A percentile compares a stretch with the other conserved stretches of the same genome.
These are phyloP conservation scores for Nansenia antarctica DNA, from an alignment of 2,113 vertebrate species.

Conservation along the genomic window DNA sequence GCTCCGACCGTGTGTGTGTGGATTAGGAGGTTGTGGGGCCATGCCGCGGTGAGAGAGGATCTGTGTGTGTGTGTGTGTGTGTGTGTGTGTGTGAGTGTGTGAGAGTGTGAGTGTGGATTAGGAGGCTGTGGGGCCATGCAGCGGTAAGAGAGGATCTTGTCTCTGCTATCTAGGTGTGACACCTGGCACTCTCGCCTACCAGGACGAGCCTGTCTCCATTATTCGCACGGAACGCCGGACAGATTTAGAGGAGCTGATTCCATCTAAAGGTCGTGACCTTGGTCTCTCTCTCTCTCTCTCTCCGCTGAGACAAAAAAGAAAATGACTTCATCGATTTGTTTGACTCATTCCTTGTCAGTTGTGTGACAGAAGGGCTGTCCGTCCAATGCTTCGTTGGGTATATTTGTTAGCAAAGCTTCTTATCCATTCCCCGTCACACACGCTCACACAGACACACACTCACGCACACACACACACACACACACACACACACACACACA, in stretches of 20 bases:
- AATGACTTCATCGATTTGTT: not conserved
- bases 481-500: too few species aligned
- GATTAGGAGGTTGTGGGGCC: too few species aligned
- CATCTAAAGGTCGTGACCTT: not conserved
- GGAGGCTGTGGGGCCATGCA: not conserved
- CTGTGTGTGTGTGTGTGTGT: not conserved
- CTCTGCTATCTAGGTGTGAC: not conserved
- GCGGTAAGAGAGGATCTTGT: not conserved
- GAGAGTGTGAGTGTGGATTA: too few species aligned
- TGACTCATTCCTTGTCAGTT: too few species aligned
- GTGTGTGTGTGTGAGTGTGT: not conserved
- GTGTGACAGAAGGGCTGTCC: too few species aligned
- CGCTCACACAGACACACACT: too few species aligned
- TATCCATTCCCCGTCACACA: too few species aligned
- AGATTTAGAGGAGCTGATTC: not conserved
- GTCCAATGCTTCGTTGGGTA: too few species aligned
- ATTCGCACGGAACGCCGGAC: not conserved
- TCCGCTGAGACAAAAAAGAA: not conserved
- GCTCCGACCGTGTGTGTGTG: not conserved
- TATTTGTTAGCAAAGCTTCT: too few species aligned
- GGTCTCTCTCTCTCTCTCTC: not conserved
- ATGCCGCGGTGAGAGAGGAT: not conserved
- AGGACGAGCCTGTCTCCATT: not conserved
- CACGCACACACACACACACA: too few species aligned
- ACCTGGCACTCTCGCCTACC: not conserved